Evolutionary conservation across 1,140 invertebrate species (phyloP).

Genomic region (Mycetomoellerius zeteki): DNA sequence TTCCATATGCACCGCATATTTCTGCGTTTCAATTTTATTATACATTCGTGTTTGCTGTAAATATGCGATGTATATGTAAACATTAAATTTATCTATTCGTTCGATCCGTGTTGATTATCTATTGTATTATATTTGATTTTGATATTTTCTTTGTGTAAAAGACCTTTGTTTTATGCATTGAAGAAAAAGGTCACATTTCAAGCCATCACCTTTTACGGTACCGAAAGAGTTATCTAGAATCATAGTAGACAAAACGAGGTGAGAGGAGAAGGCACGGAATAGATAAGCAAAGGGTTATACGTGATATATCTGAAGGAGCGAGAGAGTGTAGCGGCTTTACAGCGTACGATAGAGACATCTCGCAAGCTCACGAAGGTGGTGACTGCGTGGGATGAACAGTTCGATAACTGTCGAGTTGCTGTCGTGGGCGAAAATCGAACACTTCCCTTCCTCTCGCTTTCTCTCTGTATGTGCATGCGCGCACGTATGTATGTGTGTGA

Average conservation of each 20-base stretch:
- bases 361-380: slow-evolving; percentile 65
- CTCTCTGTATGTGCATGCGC: not conserved
- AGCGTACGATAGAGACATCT: slow-evolving; percentile 58
- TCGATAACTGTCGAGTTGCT: slow-evolving; percentile 76
- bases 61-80: not conserved
- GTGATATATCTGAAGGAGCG: not conserved
- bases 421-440: slow-evolving; percentile 70
- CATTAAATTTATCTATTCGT: not conserved
- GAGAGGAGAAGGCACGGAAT: not conserved
- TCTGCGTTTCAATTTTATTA: slow-evolving; percentile 4
- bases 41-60: not conserved
- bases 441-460: not conserved
- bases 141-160: not conserved
- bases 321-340: slow-evolving; percentile 3
- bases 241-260: not conserved
- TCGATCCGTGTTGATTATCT: not conserved
- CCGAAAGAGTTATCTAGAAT: not conserved
- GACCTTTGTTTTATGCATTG: not conserved
- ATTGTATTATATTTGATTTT: not conserved
- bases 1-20: not conserved
- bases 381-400: slow-evolving; percentile 76
- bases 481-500: not conserved
- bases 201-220: too few species aligned
- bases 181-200: too few species aligned
- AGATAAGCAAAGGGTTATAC: slow-evolving; percentile 14